These are phyloP conservation scores for Oryzias sinensis DNA, from an alignment of 2,797 vertebrate genomes.

Conservation along the genomic window DNA sequence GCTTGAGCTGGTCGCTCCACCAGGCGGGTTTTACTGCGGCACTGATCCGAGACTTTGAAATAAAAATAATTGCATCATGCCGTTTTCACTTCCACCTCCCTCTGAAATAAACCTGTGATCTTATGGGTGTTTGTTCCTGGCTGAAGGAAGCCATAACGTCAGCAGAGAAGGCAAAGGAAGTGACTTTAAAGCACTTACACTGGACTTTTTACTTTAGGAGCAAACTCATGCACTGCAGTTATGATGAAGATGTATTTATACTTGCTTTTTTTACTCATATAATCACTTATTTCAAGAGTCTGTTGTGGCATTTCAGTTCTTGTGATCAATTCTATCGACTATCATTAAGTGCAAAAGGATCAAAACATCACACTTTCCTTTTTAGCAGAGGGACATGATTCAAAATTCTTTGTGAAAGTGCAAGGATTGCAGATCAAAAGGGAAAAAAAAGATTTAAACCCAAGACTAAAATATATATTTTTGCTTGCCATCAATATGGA, in stretches of 20 bases:
- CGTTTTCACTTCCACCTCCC: constrained; percentile 4
- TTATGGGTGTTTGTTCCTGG: neutral
- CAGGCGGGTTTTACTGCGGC: neutral
- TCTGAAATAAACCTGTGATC: constrained; percentile 27
- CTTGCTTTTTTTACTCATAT: no score
- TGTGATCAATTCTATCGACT: neutral
- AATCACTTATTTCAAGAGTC: neutral
- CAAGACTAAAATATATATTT: no score
- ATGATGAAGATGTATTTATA: no score
- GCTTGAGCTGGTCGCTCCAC: constrained; percentile 1
- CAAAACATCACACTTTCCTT: neutral
- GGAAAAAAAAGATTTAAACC: no score
- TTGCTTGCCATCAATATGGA: no score
- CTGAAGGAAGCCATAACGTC: neutral
- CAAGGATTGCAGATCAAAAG: no score
- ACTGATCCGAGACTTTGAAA: constrained; percentile 17
- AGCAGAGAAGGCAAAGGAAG: constrained; percentile 5
- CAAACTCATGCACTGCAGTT: no score
- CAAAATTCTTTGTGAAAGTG: neutral
- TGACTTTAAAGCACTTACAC: neutral
- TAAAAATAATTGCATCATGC: constrained; percentile 19
- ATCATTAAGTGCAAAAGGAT: neutral
- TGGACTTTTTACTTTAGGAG: no score
- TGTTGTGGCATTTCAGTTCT: neutral
- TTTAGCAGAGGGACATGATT: neutral